Conservation (phyloP, 1,140 invertebrate species). For the Babylonia areolata region DNA sequence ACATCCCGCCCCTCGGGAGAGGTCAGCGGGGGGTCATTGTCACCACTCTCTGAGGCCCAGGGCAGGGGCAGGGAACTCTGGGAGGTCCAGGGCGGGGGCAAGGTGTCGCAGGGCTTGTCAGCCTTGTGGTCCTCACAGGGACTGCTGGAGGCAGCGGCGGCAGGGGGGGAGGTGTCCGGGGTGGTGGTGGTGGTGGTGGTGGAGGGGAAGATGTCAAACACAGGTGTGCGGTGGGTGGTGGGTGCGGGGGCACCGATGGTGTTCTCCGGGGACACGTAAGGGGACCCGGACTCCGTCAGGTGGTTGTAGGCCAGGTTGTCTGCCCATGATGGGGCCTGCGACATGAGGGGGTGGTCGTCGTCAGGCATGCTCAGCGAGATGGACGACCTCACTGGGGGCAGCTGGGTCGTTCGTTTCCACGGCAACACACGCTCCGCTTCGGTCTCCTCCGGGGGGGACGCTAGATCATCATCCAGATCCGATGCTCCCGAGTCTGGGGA, state of each 20-base stretch:
- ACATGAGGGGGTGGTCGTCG: slow-evolving; percentile 64
- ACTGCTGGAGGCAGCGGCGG: slow-evolving; percentile 2
- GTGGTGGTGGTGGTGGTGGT: not conserved
- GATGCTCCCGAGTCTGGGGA: slow-evolving; percentile 20
- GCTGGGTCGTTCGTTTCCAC: slow-evolving; percentile 63
- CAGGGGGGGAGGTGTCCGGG: slow-evolving; percentile 19
- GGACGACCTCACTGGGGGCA: slow-evolving; percentile 57
- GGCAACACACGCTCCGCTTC: slow-evolving; percentile 67
- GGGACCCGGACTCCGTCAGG: slow-evolving; percentile 66
- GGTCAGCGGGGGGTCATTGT: slow-evolving; percentile 47
- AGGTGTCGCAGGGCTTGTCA: slow-evolving; percentile 1
- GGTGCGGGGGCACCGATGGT: slow-evolving; percentile 54
- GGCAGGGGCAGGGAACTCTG: slow-evolving; percentile 14
- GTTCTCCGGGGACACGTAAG: slow-evolving; percentile 66
- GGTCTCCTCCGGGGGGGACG: slow-evolving; percentile 48
- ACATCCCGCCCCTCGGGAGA: slow-evolving; percentile 39
- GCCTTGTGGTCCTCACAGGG: slow-evolving; percentile 22
- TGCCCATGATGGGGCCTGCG: slow-evolving; percentile 71
- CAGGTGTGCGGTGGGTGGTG: slow-evolving; percentile 47
- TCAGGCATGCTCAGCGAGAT: slow-evolving; percentile 57
- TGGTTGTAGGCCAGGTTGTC: slow-evolving; percentile 69
- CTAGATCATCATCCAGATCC: not conserved
- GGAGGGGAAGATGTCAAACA: slow-evolving; percentile 62
- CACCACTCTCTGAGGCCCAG: slow-evolving; percentile 31
- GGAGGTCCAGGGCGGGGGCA: slow-evolving; percentile 40